Conservation (phyloP, 2,113 vertebrate genomes). For the Onychorhynchus coronatus region DNA sequence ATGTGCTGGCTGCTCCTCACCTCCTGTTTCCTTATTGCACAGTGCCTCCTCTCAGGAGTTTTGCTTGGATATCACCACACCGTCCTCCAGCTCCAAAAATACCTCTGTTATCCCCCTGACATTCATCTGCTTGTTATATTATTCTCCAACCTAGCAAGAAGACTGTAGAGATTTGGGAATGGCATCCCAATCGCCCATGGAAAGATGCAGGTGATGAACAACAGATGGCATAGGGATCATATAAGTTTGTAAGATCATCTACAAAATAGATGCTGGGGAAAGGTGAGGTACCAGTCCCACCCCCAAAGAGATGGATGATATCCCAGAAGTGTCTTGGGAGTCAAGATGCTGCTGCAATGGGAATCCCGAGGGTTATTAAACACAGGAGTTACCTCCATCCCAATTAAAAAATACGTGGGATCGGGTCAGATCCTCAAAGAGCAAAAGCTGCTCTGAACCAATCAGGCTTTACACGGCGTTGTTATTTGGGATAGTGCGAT, state of each 20-base stretch:
- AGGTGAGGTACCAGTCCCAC: not conserved
- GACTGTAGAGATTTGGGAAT: not conserved
- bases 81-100: not conserved
- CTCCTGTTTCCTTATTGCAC: not conserved
- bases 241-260: not conserved
- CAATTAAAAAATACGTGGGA: fast-evolving
- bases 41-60: not conserved
- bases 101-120: not conserved
- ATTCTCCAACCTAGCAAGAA: not conserved
- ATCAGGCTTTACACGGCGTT: fast-evolving
- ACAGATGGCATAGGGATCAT: fast-evolving
- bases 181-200: not conserved
- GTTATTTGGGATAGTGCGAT: fast-evolving
- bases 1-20: not conserved
- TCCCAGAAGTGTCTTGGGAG: not conserved
- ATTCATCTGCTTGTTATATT: not conserved
- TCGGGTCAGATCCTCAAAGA: not conserved
- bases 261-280: not conserved
- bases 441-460: not conserved
- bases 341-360: fast-evolving
- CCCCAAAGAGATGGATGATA: not conserved
- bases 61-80: not conserved
- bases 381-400: too few relatives aligned
- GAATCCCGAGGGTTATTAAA: not conserved
- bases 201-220: not conserved